Evolutionary conservation across 2,113 vertebrate species (phyloP).

Genomic region (Gymnarchus niloticus): DNA sequence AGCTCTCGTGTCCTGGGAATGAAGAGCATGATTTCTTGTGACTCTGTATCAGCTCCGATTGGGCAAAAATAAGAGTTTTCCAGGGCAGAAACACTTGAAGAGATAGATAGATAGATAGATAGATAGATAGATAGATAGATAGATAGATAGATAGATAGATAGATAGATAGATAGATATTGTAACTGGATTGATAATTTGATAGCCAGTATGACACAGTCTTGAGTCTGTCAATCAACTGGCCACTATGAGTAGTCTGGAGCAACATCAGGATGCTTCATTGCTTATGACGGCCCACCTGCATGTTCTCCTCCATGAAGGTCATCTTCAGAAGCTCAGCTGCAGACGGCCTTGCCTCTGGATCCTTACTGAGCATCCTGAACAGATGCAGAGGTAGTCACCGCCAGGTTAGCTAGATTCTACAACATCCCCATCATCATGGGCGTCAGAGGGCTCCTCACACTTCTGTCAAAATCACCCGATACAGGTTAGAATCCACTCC

Average conservation of each 20-base stretch:
- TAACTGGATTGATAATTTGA: too few relatives aligned
- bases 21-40: not conserved
- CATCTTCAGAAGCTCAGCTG: conserved; percentile 63
- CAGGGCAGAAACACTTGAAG: not conserved
- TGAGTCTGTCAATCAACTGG: too few relatives aligned
- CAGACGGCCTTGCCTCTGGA: conserved; percentile 63
- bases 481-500: not conserved
- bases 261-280: not conserved
- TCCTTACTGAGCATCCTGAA: conserved; percentile 72
- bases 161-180: too few relatives aligned
- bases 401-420: not conserved
- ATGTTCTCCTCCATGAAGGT: conserved; percentile 61
- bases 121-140: too few relatives aligned
- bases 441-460: not conserved
- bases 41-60: not conserved
- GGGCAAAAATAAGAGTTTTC: not conserved
- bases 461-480: not conserved
- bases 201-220: too few relatives aligned
- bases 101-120: not conserved
- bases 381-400: conserved; percentile 12
- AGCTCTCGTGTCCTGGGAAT: not conserved
- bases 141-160: too few relatives aligned
- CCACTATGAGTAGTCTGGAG: too few relatives aligned
- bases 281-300: conserved; percentile 48
- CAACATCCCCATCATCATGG: not conserved